phyloP scores from a whole-genome alignment of 2,888 invertebrate genomes.

The Lamellibrachia columna region DNA sequence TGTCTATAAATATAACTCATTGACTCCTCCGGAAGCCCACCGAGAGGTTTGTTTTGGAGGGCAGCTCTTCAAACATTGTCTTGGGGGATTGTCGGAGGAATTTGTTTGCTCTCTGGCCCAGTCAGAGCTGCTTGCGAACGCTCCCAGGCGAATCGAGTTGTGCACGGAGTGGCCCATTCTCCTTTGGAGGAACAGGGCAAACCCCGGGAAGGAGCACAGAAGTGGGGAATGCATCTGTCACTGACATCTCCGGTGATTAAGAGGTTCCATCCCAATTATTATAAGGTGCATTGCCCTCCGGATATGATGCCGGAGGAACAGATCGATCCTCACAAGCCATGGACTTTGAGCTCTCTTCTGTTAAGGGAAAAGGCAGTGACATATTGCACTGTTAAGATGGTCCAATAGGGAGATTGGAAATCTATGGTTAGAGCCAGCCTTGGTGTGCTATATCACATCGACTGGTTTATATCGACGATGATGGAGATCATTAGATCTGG shows the following conservation, averaged over 20 bases:
- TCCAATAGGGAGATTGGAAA: too few relatives aligned
- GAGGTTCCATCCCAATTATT: background rate
- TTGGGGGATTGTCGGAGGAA: background rate
- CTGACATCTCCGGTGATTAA: background rate
- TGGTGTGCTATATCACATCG: background rate
- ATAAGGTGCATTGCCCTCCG: background rate
- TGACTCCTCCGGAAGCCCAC: background rate
- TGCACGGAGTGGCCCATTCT: background rate
- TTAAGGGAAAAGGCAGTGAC: too few relatives aligned
- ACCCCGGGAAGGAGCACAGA: background rate
- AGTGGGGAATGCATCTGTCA: background rate
- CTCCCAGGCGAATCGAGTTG: too few relatives aligned
- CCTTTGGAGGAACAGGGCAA: background rate
- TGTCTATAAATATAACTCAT: background rate
- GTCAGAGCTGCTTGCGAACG: background rate
- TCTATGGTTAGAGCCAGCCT: background rate
- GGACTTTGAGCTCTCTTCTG: background rate
- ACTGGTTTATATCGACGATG: background rate
- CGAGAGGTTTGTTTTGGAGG: background rate
- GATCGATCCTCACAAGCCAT: background rate
- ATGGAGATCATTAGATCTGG: background rate
- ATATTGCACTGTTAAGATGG: too few relatives aligned
- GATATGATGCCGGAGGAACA: background rate
- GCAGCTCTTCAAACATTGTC: background rate
- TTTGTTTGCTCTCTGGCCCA: background rate